Evolutionary conservation across 2,113 vertebrate genomes (phyloP).

Genomic region (Phalacrocorax brasilianus): DNA sequence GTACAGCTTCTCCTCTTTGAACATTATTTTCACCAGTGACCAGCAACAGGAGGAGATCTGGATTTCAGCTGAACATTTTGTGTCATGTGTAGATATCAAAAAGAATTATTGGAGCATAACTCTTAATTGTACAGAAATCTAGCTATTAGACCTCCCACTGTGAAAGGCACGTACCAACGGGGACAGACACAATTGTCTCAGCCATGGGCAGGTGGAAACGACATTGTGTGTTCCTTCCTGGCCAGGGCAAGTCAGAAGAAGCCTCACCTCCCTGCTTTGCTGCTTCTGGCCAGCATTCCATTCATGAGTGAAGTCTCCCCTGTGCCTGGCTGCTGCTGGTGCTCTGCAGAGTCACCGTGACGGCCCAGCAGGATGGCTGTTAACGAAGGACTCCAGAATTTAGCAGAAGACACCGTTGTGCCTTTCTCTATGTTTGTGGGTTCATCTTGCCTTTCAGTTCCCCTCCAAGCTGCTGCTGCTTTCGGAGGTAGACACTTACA

Average conservation of each 20-base stretch:
- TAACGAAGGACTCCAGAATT: background rate
- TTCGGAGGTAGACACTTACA: background rate
- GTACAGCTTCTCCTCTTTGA: background rate
- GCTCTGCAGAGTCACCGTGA: fast-evolving
- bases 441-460: background rate
- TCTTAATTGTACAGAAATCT: background rate
- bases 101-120: constrained; percentile 11
- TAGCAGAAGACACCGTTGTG: background rate
- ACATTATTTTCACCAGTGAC: background rate
- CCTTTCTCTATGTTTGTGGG: background rate
- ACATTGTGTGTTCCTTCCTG: background rate
- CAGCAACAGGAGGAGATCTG: background rate
- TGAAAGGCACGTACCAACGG: constrained; percentile 21
- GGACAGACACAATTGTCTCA: background rate
- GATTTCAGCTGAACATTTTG: background rate
- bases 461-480: background rate
- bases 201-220: background rate
- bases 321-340: background rate
- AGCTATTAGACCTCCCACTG: background rate
- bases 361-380: fast-evolving
- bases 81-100: background rate
- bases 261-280: background rate
- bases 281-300: background rate
- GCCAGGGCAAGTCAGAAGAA: background rate
- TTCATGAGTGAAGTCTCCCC: fast-evolving